Base-by-base conservation (phyloP, 2,888 invertebrate genomes). In the Acronicta aceris region DNA sequence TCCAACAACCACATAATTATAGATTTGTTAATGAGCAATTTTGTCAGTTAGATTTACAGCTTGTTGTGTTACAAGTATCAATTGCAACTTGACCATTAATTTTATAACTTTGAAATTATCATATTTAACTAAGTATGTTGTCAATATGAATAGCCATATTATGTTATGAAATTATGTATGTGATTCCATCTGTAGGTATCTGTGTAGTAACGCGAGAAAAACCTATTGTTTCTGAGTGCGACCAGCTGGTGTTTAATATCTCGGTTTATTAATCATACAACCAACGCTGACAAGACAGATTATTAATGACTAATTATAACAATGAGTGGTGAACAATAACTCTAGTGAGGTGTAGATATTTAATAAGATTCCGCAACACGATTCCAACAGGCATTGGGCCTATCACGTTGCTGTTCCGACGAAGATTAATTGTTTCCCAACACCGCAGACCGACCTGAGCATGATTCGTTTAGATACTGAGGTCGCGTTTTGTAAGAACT, bases 241-340 rank as follows among this genome's bases (percentile, higher is more conserved):
- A 70, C 72, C 79, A 76, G 76, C 77, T 78, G 68, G 71, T 78
- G 76, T 81, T 79, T 74, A 84, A 80, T 82, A 81, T 77, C 74
- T 77, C 65, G 74, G 73, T 79, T 79, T 84, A 86, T 88, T 84
- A 87, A 86, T 89, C 86, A 89, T 84, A 82, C 86, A 83, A 74
- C 83, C 81, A 82, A 82, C 81, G 77, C 84, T 83, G 87, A 85
- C 88, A 85, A 84, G 83, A 85, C 87, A 82, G 84, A 88, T 89
- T 88, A 91, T 92, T 89, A 91, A 92, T 91, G 88, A 89, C 84
- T 88, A 88, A 90, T 90, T 90, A 88, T 84, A 88, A 87, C 88
- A 89, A 89, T 87, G 88, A 88, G 86, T 86, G 83, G 81, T 86
- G 86, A 91, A 92, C 92, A 93, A 92, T 91, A 87, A 85, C 84